Evolutionary conservation across 2,888 invertebrate species (phyloP).

Genomic region (Calliopum simillimum): DNA sequence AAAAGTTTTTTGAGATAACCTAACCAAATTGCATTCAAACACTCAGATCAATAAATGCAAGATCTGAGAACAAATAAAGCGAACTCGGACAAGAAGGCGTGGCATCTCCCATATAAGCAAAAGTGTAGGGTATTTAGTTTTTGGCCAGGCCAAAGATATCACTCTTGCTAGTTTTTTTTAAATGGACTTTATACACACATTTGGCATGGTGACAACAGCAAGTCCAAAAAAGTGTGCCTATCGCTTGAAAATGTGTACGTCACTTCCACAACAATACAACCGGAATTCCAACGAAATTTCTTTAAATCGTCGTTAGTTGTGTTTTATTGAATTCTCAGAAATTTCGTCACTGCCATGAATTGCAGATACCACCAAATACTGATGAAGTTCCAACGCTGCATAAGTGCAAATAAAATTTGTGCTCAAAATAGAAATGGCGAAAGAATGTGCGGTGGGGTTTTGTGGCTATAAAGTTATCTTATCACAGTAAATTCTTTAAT

Average conservation of each 20-base stretch:
- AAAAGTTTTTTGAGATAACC: no score
- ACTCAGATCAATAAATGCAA: no score
- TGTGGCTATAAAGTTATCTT: not conserved
- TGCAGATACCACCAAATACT: slow-evolving; percentile 23
- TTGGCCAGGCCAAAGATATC: no score
- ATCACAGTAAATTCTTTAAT: not conserved
- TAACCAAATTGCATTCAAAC: no score
- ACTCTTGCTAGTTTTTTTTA: no score
- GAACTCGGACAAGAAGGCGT: no score
- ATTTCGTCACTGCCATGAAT: slow-evolving; percentile 17
- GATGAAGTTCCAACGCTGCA: not conserved
- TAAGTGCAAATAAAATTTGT: no score
- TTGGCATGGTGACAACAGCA: slow-evolving; percentile 16
- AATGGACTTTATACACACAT: not conserved
- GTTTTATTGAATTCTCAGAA: not conserved
- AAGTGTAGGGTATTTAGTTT: no score
- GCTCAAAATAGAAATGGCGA: slow-evolving; percentile 18
- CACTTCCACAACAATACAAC: slow-evolving; percentile 31
- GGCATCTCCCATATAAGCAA: no score
- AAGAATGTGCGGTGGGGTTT: not conserved
- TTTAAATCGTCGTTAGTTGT: not conserved
- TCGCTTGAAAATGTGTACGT: slow-evolving; percentile 26
- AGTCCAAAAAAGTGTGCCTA: not conserved
- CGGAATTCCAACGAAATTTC: slow-evolving; percentile 32
- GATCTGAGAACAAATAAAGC: no score